Base-by-base conservation (phyloP, 2,113 vertebrate genomes). In the Triplophysa tibetana region DNA sequence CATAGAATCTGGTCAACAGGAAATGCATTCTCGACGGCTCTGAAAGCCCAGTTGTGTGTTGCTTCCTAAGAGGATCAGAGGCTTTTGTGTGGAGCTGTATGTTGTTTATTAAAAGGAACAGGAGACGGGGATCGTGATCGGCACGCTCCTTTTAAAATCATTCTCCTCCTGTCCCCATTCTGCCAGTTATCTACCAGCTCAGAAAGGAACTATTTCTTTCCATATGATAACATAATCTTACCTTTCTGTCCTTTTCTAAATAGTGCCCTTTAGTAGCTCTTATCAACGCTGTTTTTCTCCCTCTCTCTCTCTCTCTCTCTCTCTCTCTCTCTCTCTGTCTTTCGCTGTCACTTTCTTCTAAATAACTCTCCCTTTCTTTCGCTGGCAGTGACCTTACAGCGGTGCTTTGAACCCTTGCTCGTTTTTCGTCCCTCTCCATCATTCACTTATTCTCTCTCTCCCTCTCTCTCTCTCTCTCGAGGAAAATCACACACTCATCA, bases 401-500 rank as follows among this genome's bases (percentile, higher is more conserved):
- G 80, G 83, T 85, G 87, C 86, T 87, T 80, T 88, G 85, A 86
- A 86, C 89, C 73, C 70, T 52, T 81, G 87, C 85, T 79, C 81
- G 88, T 78, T 84, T 78, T 83, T 86, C 78, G 79, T 86, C 87
- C 87, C 82, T 82, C 83, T 56, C 80, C 61, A 62, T 45, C 65
- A 73, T 69, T 54, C 61, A 66, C 48, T 78, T 29, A 58, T 69
- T 52, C 68, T 75, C 43, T 23, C 80, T 83, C 75, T 62, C 52
- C 75, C n/a, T n/a, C n/a, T n/a, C n/a, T 24, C 62, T 77, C 58
- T 54, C 60, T 78, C 76, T 83, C 58, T 52, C 48, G 88, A 88
- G 85, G 82, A 87, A 91, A 92, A 90, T 89, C 90, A 91, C 92
- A 91, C 85, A 91, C 90, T 93, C 92, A 93, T 93, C 93, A 93